These are phyloP conservation scores for Corvus cornix DNA, from an alignment of 2,113 vertebrate species.

Conservation along the genomic window DNA sequence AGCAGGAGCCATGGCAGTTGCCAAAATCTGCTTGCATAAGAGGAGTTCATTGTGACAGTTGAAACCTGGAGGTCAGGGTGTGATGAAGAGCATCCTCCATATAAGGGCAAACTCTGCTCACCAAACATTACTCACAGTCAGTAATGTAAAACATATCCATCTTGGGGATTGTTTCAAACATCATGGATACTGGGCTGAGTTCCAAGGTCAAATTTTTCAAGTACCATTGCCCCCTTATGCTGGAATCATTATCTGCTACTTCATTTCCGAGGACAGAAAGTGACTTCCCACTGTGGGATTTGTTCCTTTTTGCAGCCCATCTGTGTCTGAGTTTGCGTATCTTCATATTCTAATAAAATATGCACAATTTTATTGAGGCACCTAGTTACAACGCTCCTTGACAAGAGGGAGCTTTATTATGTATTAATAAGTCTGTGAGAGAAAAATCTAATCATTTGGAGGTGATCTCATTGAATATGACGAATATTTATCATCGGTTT, in stretches of 20 bases:
- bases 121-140: background rate
- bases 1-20: background rate
- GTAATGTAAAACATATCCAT: background rate
- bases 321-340: background rate
- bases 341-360: background rate
- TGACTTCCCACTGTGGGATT: background rate
- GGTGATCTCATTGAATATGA: background rate
- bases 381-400: background rate
- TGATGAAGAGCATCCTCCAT: background rate
- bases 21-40: background rate
- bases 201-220: constrained; percentile 25
- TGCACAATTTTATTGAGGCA: background rate
- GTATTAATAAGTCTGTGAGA: background rate
- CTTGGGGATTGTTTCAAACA: constrained; percentile 14
- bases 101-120: background rate
- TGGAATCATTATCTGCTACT: background rate
- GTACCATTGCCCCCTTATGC: background rate
- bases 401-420: background rate
- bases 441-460: background rate
- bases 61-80: background rate
- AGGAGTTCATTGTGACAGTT: background rate
- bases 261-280: background rate
- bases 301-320: background rate
- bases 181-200: background rate
- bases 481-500: background rate